Conservation (phyloP, 37 sponge, comb jelly and placozoan genomes). For the Halisarca cf. caerulea region DNA sequence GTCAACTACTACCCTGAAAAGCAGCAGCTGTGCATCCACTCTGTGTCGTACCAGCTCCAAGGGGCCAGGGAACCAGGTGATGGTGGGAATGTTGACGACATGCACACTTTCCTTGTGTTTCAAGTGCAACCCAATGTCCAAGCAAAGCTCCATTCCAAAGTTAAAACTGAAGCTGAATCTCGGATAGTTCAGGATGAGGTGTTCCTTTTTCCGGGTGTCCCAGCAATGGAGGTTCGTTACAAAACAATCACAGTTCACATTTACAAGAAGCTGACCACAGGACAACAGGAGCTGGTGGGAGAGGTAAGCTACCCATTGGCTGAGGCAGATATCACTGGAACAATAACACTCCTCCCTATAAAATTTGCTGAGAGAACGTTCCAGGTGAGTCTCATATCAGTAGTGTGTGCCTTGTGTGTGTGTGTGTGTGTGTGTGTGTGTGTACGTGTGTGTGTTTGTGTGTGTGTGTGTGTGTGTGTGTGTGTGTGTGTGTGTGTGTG, state of each 20-base stretch:
- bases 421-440: not conserved
- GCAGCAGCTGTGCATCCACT: constrained; percentile 16
- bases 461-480: no score
- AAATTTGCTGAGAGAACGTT: not conserved
- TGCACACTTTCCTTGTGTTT: constrained; percentile 44
- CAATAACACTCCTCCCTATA: not conserved
- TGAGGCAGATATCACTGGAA: constrained; percentile 59
- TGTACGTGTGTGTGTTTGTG: no score
- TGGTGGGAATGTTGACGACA: not conserved
- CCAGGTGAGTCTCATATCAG: not conserved
- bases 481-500: no score
- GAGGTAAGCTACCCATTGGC: constrained; percentile 35
- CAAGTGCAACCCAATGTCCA: constrained; percentile 54
- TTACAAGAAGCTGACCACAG: constrained; percentile 18
- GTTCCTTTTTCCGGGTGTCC: constrained; percentile 59
- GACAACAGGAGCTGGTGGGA: constrained; percentile 35
- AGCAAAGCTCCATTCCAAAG: constrained; percentile 44
- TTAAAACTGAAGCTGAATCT: constrained; percentile 31
- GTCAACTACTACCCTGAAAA: not conserved
- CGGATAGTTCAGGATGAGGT: constrained; percentile 47
- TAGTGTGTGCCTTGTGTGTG: not conserved
- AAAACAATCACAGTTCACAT: constrained; percentile 39
- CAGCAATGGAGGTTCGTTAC: constrained; percentile 9
- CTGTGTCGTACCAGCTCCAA: constrained; percentile 29
- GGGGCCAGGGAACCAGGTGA: constrained; percentile 3